Conservation (phyloP, 2,797 vertebrate genomes). For the Lithobates sylvaticus region DNA sequence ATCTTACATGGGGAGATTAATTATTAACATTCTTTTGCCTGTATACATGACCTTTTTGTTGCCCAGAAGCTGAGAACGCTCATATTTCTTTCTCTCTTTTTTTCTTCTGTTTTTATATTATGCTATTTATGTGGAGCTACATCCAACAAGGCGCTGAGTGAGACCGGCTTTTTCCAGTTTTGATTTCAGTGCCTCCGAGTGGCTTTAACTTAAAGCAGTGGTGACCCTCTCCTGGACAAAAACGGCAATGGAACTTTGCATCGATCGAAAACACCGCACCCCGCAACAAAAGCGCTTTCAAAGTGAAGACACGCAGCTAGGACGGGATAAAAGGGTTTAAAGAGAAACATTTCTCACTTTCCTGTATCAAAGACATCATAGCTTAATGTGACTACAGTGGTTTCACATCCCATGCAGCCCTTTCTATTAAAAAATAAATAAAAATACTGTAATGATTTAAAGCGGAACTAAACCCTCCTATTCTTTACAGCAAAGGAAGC, state of each 20-base stretch:
- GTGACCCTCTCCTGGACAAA: neutral
- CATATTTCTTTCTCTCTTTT: neutral
- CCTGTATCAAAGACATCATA: neutral
- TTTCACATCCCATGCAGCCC: neutral
- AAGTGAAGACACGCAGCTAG: neutral
- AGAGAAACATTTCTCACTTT: neutral
- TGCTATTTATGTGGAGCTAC: neutral
- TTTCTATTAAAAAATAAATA: neutral
- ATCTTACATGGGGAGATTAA: conserved; percentile 7
- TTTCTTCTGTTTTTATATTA: neutral
- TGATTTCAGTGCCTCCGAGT: conserved; percentile 15
- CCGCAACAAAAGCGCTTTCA: neutral
- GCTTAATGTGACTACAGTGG: neutral
- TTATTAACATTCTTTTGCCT: neutral
- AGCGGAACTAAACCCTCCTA: no score
- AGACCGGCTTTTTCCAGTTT: conserved; percentile 7
- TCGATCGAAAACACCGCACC: neutral
- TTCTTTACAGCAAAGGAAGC: no score
- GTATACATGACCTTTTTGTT: neutral
- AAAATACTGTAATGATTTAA: no score
- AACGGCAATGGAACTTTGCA: neutral
- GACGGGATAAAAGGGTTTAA: neutral
- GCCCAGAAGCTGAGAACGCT: neutral
- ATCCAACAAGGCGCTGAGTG: neutral
- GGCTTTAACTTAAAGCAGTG: conserved; percentile 31